Conservation (phyloP, 2,113 vertebrate species). For the Chauna torquata region DNA sequence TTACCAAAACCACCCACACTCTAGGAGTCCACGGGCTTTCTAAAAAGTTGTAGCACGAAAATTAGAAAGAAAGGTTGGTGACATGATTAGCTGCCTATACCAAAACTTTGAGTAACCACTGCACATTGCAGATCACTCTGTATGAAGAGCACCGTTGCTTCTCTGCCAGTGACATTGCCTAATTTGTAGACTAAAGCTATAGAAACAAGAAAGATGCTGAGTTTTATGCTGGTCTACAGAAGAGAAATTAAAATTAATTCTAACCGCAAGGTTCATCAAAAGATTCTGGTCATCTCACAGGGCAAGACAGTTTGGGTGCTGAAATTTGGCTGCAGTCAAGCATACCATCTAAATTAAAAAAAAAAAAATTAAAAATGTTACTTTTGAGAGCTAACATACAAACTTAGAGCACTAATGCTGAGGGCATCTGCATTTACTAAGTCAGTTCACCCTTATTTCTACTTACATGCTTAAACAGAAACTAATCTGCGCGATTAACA, state of each 20-base stretch:
- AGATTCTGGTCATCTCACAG: not conserved
- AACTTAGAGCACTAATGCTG: not conserved
- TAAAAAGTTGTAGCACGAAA: not conserved
- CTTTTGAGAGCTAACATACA: not conserved
- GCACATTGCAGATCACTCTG: not conserved
- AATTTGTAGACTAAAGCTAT: not conserved
- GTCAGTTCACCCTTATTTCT: not conserved
- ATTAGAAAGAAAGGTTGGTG: not conserved
- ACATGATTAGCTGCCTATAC: not conserved
- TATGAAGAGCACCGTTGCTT: not conserved
- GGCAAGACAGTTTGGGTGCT: not conserved
- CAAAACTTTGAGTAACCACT: not conserved
- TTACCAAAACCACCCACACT: not conserved
- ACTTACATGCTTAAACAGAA: not conserved
- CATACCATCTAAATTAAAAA: not conserved
- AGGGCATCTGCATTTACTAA: not conserved
- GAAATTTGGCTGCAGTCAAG: not conserved
- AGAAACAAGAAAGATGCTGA: not conserved
- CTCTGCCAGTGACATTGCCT: not conserved
- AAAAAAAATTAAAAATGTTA: not conserved
- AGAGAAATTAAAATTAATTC: not conserved
- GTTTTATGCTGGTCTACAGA: not conserved
- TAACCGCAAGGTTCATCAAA: not conserved
- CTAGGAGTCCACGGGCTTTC: accelerated
- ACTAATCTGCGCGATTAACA: not conserved